Conservation (phyloP, 2,113 vertebrate genomes). For the Illadopsis cleaveri region DNA sequence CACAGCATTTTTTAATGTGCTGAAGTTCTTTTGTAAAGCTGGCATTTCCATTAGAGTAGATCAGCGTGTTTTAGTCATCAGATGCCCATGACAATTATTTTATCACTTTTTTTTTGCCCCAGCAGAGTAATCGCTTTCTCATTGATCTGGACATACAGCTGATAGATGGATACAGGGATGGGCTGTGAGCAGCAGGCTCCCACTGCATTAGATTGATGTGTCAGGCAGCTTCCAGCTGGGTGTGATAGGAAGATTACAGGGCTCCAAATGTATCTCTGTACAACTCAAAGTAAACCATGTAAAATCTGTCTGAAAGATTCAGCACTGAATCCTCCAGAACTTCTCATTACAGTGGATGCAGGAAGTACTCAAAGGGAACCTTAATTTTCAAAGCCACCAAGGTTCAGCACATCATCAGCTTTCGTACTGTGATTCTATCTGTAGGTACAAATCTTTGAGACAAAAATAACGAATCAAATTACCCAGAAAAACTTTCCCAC, state of each 20-base stretch:
- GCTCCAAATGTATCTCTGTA: constrained; percentile 6
- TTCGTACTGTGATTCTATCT: neutral
- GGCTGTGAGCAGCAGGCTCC: constrained; percentile 20
- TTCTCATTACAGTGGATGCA: neutral
- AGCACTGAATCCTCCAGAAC: neutral
- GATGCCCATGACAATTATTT: constrained; percentile 37
- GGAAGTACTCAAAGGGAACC: neutral
- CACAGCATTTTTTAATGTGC: neutral
- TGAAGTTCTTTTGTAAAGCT: neutral
- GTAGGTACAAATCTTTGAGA: neutral
- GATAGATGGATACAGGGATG: neutral
- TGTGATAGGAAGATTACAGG: constrained; percentile 55
- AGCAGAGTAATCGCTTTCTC: neutral
- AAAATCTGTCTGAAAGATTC: neutral
- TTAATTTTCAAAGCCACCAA: neutral
- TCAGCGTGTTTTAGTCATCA: neutral
- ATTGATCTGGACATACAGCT: constrained; percentile 36
- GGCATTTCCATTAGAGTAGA: neutral
- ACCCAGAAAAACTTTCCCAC: neutral
- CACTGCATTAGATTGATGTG: constrained; percentile 26
- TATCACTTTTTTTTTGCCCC: neutral
- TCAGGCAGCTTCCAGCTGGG: constrained; percentile 53
- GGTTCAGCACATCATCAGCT: neutral
- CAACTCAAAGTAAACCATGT: neutral
- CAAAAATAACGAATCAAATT: neutral